Base-by-base conservation (phyloP, 2,797 vertebrate genomes). In the Enteromius argenteus region DNA sequence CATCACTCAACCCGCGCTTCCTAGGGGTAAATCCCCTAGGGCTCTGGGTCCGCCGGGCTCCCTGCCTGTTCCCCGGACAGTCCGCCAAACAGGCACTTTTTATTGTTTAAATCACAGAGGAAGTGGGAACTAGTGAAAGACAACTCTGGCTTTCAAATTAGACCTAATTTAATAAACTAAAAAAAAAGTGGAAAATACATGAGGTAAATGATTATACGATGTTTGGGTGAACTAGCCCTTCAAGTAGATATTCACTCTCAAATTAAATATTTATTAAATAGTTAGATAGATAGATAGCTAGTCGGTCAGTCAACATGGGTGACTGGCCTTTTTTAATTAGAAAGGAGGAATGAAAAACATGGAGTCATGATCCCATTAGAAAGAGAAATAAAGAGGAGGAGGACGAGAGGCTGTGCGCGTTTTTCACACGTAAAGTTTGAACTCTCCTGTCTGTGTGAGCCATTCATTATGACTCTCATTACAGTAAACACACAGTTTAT, bases 391-490 rank as follows among this genome's bases (percentile, higher is more conserved):
- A 64, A 83, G 46, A 56, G 60, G 30, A 39, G 58, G 62, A 56
- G 67, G 37, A 78, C 39, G 82, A 30, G 21, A 82, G 80, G 46
- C 37, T 82, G 68, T 73, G 58, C 37, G 44, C 44, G 0, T 37
- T 77, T 60, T 84, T 78, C 39, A 71, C 64, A 75, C 76, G 76
- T 72, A 80, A 86, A 67, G 76, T 83, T 90, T 92, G 90, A 92
- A 91, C 91, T 89, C 90, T 89, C 80, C 86, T 83, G 85, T 89
- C 85, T 91, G 91, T 92, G 91, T 86, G 89, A 89, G 87, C 87
- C 90, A 92, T 94, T 94, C 92, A 94, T 95, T 95, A 94, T 88
- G 87, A 90, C 82, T 81, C 90, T 91, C 91, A 93, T 94, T 93
- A 92, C 91, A 94, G 94, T 91, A 95, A 95, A 90, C 91, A 93